phyloP scores from a whole-genome alignment of 2,888 invertebrate species.

The Allygus modestus region DNA sequence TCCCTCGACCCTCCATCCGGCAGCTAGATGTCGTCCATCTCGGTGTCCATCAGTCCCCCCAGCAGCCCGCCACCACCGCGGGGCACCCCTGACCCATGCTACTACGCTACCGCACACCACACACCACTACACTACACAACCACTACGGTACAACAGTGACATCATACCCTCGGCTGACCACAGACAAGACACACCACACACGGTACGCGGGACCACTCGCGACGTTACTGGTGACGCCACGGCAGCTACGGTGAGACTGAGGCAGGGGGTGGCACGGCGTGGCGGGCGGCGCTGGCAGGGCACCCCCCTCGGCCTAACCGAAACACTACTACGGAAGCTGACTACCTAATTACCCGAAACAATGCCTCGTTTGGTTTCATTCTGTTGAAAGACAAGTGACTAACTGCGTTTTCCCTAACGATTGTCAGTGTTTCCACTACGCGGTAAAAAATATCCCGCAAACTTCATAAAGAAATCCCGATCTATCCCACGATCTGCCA shows the following conservation, averaged over 20 bases:
- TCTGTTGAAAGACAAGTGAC: constrained; percentile 1
- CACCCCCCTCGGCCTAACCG: not conserved
- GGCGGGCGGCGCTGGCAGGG: not conserved
- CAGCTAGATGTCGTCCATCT: constrained; percentile 56
- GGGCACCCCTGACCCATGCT: constrained; percentile 37
- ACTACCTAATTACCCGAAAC: constrained; percentile 3
- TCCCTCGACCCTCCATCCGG: constrained; percentile 58
- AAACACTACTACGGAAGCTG: not conserved
- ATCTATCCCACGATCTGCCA: too few relatives aligned
- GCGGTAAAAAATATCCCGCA: too few relatives aligned
- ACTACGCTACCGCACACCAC: constrained; percentile 10
- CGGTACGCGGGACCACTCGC: constrained; percentile 15
- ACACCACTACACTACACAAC: constrained; percentile 33
- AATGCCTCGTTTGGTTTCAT: constrained; percentile 37
- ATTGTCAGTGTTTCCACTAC: too few relatives aligned
- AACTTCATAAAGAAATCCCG: too few relatives aligned
- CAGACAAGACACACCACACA: constrained; percentile 45
- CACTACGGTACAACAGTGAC: not conserved
- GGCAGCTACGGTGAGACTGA: not conserved
- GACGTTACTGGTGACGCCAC: not conserved
- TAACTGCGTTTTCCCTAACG: not conserved
- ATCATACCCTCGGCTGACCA: constrained; percentile 31
- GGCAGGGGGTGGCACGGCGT: not conserved
- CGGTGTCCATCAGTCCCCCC: constrained; percentile 31
- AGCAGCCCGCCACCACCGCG: not conserved